Base-by-base conservation (phyloP, 2,113 vertebrate genomes). In the Petrocephalus microphthalmus region DNA sequence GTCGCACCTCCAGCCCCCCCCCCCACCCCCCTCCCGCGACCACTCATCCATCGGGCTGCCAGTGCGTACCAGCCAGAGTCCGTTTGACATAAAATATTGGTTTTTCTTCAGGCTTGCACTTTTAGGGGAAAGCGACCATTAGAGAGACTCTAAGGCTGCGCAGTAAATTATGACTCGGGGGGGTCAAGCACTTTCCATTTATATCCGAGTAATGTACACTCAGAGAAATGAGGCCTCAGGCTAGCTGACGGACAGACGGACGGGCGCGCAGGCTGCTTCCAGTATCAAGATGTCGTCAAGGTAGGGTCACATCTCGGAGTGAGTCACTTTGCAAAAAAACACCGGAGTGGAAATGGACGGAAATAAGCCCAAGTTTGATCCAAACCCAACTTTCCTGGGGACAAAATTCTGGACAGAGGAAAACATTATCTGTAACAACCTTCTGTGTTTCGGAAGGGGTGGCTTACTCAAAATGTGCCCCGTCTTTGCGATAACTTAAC, bases 131-230 rank as follows among this genome's bases (percentile, higher is more conserved):
- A 89, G 91, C 88, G 89, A 84, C 92, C 91, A 93, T 92, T 93
- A 93, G 87, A 89, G 47, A 89, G 91, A 88, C 88, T 91, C 91
- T 91, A 90, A 89, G 88, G 88, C 91, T 88, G 56, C 13, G 57
- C 90, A 87, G 87, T 92, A 91, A 92, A 91, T 92, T 92, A 92
- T 91, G 89, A 90, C 91, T 91, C 82, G 86, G 87, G 64, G 64
- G 87, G 90, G 91, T 91, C 90, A 91, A 90, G 86, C 87, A 88
- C 88, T 91, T 87, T 87, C 88, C 91, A 89, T 91, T 91, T 91
- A 90, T 90, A 89, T 91, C 89, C 90, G 90, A 89, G 92, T 92
- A 93, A 91, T 89, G 90, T 89, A 92, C 92, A 93, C 92, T 92
- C 91, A 90, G 90, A 91, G 89, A 92, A 93, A 93, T 91, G 89